Evolutionary conservation across 2,113 vertebrate genomes (phyloP), one percentile per base, ranked within the genome.

Genomic region (Urocitellus parryii): DNA sequence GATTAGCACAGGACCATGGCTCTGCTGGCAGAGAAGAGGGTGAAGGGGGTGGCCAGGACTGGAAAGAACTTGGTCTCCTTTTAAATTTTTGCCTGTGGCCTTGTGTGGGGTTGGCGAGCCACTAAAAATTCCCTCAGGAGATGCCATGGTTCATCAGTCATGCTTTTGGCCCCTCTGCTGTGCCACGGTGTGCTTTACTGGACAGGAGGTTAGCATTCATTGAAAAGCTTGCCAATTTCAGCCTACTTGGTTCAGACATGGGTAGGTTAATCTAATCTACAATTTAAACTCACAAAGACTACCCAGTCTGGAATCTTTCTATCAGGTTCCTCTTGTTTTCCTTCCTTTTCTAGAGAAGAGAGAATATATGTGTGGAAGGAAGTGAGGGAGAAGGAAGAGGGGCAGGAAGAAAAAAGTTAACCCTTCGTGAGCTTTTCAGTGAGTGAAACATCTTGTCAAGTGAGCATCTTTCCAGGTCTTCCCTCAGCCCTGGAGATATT

Each of bases 141-240:
- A 83, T 80, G 37, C n/a, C 51, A 20, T 8, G 22, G 48, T 37
- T 89, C 83, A 61, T 37, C 82, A 67, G 25, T 56, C 27, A 73
- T 63, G 79, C 51, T 70, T 76, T 34, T 84, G 93, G 48, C 34
- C n/a, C 80, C 87, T 91, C 24, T 53, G 29, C 53, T 42, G 45
- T 68, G 65, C 61, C 58, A 24, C 5, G 39, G 76, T 16, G 22
- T 77, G 37, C 29, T 53, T 53, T 68, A 34, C n/a, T 65, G n/a
- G 73, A 81, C 4, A 58, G 82, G 73, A 94, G 17, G 81, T 56
- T 56, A 80, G 85, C 56, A 58, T 4, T 70, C 61, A 85, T 22
- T 76, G n/a, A 76, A 89, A 97, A 79, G 81, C 34, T 68, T 90
- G 90, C 45, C 25, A 94, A 94, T 34, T 82, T 89, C 48, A 63